These are phyloP conservation scores for Apamea epomidion DNA, from an alignment of 2,888 invertebrate genomes.

Conservation along the genomic window DNA sequence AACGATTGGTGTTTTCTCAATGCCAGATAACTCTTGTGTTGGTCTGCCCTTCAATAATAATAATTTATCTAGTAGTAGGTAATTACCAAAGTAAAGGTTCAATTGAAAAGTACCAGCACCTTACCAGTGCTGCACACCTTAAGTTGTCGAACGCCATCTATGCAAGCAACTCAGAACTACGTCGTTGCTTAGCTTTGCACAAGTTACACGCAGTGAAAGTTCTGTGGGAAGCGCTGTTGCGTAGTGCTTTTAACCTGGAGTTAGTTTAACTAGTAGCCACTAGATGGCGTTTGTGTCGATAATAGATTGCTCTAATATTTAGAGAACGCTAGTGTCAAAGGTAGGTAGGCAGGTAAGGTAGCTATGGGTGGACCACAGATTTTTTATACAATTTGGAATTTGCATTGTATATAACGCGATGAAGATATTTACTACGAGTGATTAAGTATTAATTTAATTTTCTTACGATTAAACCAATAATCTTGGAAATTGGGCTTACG, in stretches of 20 bases:
- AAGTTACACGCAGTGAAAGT: conserved; percentile 31
- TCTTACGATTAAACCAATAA: not conserved
- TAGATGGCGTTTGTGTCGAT: conserved; percentile 39
- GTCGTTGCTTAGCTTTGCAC: not conserved
- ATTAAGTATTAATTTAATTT: not conserved
- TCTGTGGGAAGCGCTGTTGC: no score
- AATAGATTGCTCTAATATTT: not conserved
- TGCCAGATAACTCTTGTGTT: not conserved
- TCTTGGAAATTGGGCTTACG: not conserved
- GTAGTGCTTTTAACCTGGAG: not conserved
- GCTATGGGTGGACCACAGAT: not conserved
- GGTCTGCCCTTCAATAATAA: not conserved
- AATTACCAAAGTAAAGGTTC: not conserved
- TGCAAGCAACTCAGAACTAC: conserved; percentile 19
- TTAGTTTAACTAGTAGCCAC: not conserved
- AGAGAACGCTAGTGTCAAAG: not conserved
- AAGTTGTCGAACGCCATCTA: conserved; percentile 42
- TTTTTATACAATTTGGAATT: not conserved
- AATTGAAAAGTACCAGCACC: not conserved
- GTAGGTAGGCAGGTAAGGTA: not conserved
- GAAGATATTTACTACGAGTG: not conserved
- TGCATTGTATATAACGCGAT: not conserved
- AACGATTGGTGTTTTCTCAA: not conserved
- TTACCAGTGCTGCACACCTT: rapidly evolving
- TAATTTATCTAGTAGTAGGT: not conserved